Base-by-base conservation (phyloP, 2,888 invertebrate species). In the Theretra japonica region DNA sequence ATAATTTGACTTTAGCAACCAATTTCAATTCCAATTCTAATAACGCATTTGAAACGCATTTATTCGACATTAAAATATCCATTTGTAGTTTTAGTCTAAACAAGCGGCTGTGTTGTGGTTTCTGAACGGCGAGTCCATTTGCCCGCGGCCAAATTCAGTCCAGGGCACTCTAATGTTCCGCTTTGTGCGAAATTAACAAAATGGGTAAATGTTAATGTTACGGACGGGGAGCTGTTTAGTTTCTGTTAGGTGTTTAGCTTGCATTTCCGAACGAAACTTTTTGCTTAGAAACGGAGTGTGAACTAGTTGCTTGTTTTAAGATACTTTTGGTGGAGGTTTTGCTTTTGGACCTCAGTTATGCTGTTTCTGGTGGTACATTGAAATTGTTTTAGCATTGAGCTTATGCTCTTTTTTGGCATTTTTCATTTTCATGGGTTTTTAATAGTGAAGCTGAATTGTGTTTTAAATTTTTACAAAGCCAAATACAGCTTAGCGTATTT, bases 111-210 rank as follows among this genome's bases (percentile, higher is more conserved):
- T 80, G 80, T 84, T 88, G 90, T 83, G 91, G 89, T 88, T 87
- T 86, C 80, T 80, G 82, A 76, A 77, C 78, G 78, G 74, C 73
- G 75, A 86, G 85, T 88, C 85, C 86, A 89, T 88, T 90, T 86
- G 88, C 90, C 86, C 79, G 84, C 80, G 88, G 91, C 84, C 76
- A 82, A 87, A 89, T 88, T 82, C 83, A 77, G 82, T 84, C 82
- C 79, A 76, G 80, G 81, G 83, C 83, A 41, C 82, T 85, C 82
- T 87, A 88, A 88, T 88, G 86, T 85, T 84, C 79, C 79, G 81
- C 82, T 89, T 86, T 86, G 86, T 83, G 75, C 77, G 81, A 83
- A 87, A 87, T 87, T 86, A 88, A 85, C 84, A 80, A 84, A 88
- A 88, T 84, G 81, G 80, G 78, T 81, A 81, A 81, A 85, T 83